Evolutionary conservation across 2,113 vertebrate species (phyloP), one percentile per base, ranked within the genome.

Genomic region (Puntigrus tetrazona): DNA sequence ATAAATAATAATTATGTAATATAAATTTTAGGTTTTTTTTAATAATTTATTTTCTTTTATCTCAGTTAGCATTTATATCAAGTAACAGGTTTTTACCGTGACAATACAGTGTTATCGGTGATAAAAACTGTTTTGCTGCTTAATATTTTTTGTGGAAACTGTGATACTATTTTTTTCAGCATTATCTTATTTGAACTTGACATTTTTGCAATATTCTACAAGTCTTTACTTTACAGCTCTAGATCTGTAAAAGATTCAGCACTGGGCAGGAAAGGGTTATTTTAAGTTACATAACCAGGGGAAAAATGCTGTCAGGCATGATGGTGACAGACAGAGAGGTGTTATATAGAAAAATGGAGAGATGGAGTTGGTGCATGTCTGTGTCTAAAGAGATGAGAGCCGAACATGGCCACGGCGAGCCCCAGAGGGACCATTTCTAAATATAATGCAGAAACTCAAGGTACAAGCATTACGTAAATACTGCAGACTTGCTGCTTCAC

Each of bases 291-390:
- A 86, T 78, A 82, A 84, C 82, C 7, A 29, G 45, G 31, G 80
- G 45, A 16, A 27, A 84, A n/a, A 14, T 25, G n/a, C 61, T 82
- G 86, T 61, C 82, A 83, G 67, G 18, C 77, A 82, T 83, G 65
- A 29, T 65, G 69, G 78, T 29, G 77, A 70, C 34, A 45, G 78
- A 76, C 78, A 31, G 73, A 85, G 59, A 83, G 8, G 57, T 13
- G n/a, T 65, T 57, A 81, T 20, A 25, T 14, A 85, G 50, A 81
- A 45, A 76, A 36, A 74, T 7, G 11, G 69, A 47, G 4, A 85
- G 27, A 65, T 43, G 31, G 67, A 65, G 65, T 16, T 27, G 38
- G 14, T 38, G 50, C 80, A 22, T 43, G 20, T 52, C 22, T 50
- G 47, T 63, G 52, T 78, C 25, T 81, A 20, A 29, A 31, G 25